Evolutionary conservation across 2,797 vertebrate species (phyloP).

Genomic region (Alcedo atthis): DNA sequence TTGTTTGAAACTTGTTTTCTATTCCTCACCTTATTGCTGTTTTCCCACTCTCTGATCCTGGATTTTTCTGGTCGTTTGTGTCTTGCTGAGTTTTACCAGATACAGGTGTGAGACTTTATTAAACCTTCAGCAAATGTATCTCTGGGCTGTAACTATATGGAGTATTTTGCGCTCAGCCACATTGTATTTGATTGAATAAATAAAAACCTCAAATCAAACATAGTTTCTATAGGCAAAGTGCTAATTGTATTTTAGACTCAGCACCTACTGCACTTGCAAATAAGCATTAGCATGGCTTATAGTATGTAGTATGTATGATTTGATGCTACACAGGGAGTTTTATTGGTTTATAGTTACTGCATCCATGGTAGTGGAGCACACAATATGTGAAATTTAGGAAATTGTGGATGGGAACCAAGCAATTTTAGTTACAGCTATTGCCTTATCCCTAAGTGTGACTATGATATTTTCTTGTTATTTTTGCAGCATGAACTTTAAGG

Average conservation of each 20-base stretch:
- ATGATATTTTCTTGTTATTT: background rate
- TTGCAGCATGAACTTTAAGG: background rate
- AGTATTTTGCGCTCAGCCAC: background rate
- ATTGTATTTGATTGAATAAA: background rate
- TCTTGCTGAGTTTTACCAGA: background rate
- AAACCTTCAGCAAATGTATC: background rate
- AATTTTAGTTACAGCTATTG: background rate
- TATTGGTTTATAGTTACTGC: background rate
- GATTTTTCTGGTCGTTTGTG: background rate
- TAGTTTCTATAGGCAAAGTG: background rate
- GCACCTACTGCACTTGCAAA: conserved; percentile 23
- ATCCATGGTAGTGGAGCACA: background rate
- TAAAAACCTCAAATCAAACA: background rate
- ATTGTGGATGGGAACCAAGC: background rate
- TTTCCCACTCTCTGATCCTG: background rate
- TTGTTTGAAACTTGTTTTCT: background rate
- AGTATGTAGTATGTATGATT: background rate
- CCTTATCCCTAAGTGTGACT: background rate
- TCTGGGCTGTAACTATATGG: background rate
- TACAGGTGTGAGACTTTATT: background rate
- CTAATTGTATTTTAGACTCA: background rate
- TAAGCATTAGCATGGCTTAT: background rate
- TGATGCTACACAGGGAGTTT: background rate
- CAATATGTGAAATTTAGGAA: background rate
- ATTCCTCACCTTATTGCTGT: background rate